Percentiles rank a stretch among this genome's conserved stretches.
Evolutionary conservation across 2,113 vertebrate species (phyloP).

Genomic region (Daboia siamensis): DNA sequence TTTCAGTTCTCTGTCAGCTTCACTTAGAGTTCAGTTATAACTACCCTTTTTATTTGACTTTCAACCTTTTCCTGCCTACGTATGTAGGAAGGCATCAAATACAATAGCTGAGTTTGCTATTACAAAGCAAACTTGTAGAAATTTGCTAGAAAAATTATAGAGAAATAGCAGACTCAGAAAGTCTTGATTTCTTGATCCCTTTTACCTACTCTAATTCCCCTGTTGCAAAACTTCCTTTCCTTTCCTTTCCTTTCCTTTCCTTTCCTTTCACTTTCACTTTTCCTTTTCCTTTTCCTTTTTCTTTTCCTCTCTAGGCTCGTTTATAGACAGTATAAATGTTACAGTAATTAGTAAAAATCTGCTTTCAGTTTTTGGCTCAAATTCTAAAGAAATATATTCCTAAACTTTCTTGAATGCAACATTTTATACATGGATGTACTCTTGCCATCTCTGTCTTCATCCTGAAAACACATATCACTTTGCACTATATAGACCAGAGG

Average conservation of each 20-base stretch:
- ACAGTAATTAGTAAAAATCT: neutral
- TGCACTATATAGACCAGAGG: neutral
- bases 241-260: neutral
- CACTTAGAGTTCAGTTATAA: neutral
- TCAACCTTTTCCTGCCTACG: no score
- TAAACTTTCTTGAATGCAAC: neutral
- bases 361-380: neutral
- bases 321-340: neutral
- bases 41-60: neutral
- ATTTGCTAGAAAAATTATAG: neutral
- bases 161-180: neutral
- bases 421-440: neutral
- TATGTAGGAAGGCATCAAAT: neutral
- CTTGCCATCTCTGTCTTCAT: neutral
- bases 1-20: neutral
- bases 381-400: neutral
- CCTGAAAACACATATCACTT: neutral
- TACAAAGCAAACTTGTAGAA: neutral
- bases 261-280: neutral
- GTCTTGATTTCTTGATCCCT: neutral
- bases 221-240: neutral
- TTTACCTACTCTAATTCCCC: neutral
- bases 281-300: neutral
- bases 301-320: neutral
- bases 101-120: neutral